Conservation (phyloP, 2,888 invertebrate genomes). For the Helicoverpa assulta region DNA sequence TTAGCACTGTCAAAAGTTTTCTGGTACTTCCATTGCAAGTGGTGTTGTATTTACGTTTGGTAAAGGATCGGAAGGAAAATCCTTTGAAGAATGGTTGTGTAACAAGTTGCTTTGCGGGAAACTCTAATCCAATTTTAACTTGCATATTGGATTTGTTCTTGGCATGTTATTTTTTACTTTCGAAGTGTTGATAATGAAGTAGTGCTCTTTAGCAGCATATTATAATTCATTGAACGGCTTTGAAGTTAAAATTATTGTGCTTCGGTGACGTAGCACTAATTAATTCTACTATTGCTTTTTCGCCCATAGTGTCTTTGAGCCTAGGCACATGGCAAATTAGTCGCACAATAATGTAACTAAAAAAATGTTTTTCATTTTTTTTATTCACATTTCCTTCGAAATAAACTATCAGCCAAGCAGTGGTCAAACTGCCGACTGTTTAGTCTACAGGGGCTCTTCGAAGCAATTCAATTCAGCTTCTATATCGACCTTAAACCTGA, state of each 20-base stretch:
- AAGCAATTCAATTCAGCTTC: too few relatives aligned
- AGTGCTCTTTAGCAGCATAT: not conserved
- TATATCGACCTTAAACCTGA: too few relatives aligned
- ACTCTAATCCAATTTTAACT: constrained; percentile 53
- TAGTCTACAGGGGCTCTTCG: too few relatives aligned
- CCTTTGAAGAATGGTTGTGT: constrained; percentile 40
- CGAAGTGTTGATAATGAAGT: constrained; percentile 20
- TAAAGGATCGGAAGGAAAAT: constrained; percentile 41
- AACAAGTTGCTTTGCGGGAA: constrained; percentile 46
- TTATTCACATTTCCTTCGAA: too few relatives aligned
- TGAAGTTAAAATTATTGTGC: not conserved
- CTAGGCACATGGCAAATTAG: too few relatives aligned
- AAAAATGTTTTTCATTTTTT: too few relatives aligned
- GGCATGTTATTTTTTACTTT: constrained; percentile 27
- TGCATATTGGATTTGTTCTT: constrained; percentile 35
- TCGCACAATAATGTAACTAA: too few relatives aligned
- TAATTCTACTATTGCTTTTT: not conserved
- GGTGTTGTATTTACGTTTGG: constrained; percentile 49
- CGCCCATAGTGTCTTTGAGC: too few relatives aligned
- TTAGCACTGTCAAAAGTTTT: constrained; percentile 50
- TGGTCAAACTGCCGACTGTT: too few relatives aligned
- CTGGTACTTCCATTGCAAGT: constrained; percentile 31
- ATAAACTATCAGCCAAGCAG: too few relatives aligned
- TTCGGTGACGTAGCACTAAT: not conserved
- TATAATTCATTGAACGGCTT: not conserved